Evolutionary conservation across 1,140 invertebrate genomes (phyloP).

Genomic region (Tetramorium parvispinum): DNA sequence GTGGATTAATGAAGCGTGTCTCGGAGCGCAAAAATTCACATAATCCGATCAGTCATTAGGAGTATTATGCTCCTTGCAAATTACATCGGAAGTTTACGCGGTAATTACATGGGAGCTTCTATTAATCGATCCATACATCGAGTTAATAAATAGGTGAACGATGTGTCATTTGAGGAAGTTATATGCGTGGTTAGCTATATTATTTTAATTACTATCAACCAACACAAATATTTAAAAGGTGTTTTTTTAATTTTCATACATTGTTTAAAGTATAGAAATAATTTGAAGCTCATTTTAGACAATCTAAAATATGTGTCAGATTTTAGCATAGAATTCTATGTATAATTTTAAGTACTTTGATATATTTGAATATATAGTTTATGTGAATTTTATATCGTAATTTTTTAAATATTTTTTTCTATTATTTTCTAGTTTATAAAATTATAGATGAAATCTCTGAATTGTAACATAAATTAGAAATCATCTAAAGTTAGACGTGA

Average conservation of each 20-base stretch:
- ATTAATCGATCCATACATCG: neutral
- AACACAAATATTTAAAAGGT: neutral
- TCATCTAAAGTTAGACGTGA: neutral
- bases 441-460: neutral
- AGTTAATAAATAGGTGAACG: neutral
- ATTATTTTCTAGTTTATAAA: neutral
- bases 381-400: neutral
- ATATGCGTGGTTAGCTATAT: neutral
- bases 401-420: neutral
- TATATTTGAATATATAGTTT: no score
- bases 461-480: neutral
- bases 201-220: neutral
- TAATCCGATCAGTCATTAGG: slow-evolving; percentile 57
- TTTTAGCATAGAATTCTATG: neutral
- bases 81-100: neutral
- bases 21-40: slow-evolving; percentile 39
- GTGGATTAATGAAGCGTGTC: slow-evolving; percentile 58
- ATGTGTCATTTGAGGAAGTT: neutral
- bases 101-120: neutral
- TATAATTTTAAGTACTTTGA: no score
- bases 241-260: neutral
- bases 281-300: neutral
- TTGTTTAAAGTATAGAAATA: neutral
- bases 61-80: neutral
- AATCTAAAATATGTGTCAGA: neutral